Evolutionary conservation across 2,888 invertebrate species (phyloP), one percentile per base, ranked within the genome.

Genomic region (Leptopilina drosophilae): DNA sequence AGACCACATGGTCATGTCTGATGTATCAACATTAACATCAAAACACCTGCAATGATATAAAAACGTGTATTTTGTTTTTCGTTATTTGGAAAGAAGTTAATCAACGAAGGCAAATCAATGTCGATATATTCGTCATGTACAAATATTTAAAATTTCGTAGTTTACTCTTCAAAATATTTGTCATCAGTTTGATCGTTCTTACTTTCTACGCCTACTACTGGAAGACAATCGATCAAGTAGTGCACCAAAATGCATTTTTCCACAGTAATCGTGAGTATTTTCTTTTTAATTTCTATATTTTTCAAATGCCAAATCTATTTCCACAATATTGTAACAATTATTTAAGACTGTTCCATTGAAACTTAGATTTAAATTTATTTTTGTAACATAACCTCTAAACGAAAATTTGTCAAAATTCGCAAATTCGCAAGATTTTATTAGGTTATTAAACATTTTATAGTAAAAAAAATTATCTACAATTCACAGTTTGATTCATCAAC

Each of bases 201-300:
- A 90, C 90, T 33, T 87, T 90, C 73, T 91, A 90, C 78, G 89
- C 90, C 4, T 91, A 90, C 80, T 91, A 90, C 80, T 88, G 90
- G 56, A 90, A 89, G 12, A 87, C 89, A 7, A 81, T 86, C 80
- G 87, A 86, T 77, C 88, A 90, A 40, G 80, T 88, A 40, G 80
- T 88, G 42, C 86, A 80, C 67, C 89, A 89, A 53, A 86, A 84
- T n/a, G 80, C 83, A 14, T 78, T 84, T 40, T 82, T 85, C 49
- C 84, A 85, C 67, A 88, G 82, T 67, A 79, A 78, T 80, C 86
- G 90, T 90, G 66, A 90, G 90, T 87, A 76, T 9, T 26, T 77
- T 14, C 20, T 2, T 49, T 11, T 33, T 4, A 62, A 7, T 49
- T 15, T 62, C 6, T 46, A 3, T 76, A 1, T 40, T 76, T 64